Evolutionary conservation across 2,888 invertebrate species (phyloP).

Genomic region (Petrophora chlorosata): DNA sequence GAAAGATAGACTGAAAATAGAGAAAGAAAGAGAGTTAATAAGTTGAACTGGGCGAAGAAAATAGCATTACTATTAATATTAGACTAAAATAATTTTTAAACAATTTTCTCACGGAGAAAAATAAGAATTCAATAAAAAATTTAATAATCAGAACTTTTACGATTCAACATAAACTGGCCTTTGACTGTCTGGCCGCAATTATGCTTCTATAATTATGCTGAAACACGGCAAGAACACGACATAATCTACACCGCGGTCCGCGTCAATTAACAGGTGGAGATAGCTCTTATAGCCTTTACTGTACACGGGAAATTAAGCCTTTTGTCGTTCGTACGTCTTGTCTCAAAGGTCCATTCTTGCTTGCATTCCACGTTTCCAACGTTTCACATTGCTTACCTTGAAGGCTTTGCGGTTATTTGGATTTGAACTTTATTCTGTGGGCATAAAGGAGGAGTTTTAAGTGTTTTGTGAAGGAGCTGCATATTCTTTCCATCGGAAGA

Average conservation of each 20-base stretch:
- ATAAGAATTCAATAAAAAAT: slow-evolving; percentile 48
- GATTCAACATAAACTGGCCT: slow-evolving; percentile 54
- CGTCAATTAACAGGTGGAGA: slow-evolving; percentile 60
- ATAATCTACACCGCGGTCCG: slow-evolving; percentile 53
- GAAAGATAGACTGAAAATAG: no score
- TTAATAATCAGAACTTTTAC: slow-evolving; percentile 60
- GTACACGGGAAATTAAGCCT: slow-evolving; percentile 65
- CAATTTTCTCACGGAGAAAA: slow-evolving; percentile 45
- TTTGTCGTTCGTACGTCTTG: slow-evolving; percentile 47
- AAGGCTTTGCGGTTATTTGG: slow-evolving; percentile 39
- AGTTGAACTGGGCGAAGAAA: no score
- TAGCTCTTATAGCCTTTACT: slow-evolving; percentile 44
- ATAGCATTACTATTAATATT: no score
- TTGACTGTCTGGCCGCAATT: slow-evolving; percentile 54
- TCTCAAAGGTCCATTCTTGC: slow-evolving; percentile 56
- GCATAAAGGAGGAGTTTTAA: slow-evolving; percentile 43
- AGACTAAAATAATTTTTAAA: no score
- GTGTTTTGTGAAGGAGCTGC: slow-evolving; percentile 33
- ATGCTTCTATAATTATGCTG: slow-evolving; percentile 58
- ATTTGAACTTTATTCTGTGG: slow-evolving; percentile 44
- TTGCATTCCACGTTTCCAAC: slow-evolving; percentile 37
- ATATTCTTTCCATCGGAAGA: slow-evolving; percentile 50
- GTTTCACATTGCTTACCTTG: slow-evolving; percentile 44
- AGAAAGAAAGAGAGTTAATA: no score
- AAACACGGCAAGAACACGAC: slow-evolving; percentile 57